These are phyloP conservation scores for Neopipo cinnamomea DNA, from an alignment of 2,113 vertebrate genomes.

Conservation along the genomic window DNA sequence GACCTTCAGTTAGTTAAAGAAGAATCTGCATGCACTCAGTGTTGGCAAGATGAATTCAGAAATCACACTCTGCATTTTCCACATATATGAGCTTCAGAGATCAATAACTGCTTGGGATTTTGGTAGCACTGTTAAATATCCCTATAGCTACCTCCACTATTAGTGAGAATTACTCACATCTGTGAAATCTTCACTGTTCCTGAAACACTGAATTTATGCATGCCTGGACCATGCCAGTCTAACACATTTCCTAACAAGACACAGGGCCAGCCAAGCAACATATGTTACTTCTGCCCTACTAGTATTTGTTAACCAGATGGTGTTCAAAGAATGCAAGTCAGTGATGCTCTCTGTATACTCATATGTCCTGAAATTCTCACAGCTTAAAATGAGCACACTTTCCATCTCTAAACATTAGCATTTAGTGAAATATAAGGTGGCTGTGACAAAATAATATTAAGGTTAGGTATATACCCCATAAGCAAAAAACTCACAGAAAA, in stretches of 20 bases:
- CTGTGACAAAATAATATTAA: background rate
- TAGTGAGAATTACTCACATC: background rate
- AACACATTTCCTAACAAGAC: background rate
- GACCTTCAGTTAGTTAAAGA: background rate
- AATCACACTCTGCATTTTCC: background rate
- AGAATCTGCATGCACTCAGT: background rate
- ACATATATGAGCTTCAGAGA: background rate
- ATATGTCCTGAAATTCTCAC: constrained; percentile 7
- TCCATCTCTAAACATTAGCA: background rate
- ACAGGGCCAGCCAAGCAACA: background rate
- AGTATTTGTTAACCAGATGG: constrained; percentile 26
- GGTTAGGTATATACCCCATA: background rate
- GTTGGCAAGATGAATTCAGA: background rate
- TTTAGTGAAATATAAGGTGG: background rate
- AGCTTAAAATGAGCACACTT: background rate
- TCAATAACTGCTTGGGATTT: background rate
- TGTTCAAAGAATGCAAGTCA: background rate
- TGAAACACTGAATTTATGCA: background rate
- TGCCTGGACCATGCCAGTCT: background rate
- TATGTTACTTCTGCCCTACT: background rate
- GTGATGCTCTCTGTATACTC: background rate
- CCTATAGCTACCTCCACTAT: background rate
- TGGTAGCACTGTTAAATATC: background rate
- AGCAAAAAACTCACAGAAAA: background rate
- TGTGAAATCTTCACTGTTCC: background rate